These are phyloP conservation scores for Pangasianodon hypophthalmus DNA, from an alignment of 2,113 vertebrate species.

Conservation along the genomic window DNA sequence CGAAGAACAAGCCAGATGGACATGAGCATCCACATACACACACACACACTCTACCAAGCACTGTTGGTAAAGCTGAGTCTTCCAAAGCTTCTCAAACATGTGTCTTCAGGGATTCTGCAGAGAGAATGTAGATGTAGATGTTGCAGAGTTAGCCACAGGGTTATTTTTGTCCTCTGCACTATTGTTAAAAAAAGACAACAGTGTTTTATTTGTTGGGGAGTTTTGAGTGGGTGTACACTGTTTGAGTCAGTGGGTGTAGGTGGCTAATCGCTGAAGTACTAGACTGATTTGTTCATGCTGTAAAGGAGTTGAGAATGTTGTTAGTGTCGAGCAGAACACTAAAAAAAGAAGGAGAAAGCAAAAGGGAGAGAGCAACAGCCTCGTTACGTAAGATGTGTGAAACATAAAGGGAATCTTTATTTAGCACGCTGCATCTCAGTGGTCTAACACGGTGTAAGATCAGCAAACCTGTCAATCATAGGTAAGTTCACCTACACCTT, in stretches of 20 bases:
- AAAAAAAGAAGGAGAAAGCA: conserved; percentile 25
- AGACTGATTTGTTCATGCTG: not conserved
- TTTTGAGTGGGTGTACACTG: not conserved
- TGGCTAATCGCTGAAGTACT: not conserved
- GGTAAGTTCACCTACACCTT: conserved; percentile 38
- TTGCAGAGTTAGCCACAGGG: not conserved
- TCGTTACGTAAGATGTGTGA: conserved; percentile 55
- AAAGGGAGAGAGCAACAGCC: conserved; percentile 22
- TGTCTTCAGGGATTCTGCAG: conserved; percentile 3
- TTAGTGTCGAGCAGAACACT: not conserved
- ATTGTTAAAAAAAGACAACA: not conserved
- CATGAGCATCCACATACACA: not conserved
- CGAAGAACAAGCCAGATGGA: not conserved
- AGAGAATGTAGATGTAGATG: not conserved
- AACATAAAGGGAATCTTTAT: conserved; percentile 51
- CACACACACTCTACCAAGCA: not conserved
- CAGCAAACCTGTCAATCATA: conserved; percentile 49
- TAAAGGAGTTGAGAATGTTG: conserved; percentile 11
- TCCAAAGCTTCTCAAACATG: too few species aligned
- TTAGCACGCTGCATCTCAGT: conserved; percentile 34
- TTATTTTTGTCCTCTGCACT: conserved; percentile 9
- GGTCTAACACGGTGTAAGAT: conserved; percentile 30
- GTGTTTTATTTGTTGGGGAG: not conserved
- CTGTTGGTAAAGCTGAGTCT: not conserved
- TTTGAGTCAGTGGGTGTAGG: not conserved